These are phyloP conservation scores for Pomacea canaliculata DNA, from an alignment of 2,888 invertebrate species.

Conservation along the genomic window DNA sequence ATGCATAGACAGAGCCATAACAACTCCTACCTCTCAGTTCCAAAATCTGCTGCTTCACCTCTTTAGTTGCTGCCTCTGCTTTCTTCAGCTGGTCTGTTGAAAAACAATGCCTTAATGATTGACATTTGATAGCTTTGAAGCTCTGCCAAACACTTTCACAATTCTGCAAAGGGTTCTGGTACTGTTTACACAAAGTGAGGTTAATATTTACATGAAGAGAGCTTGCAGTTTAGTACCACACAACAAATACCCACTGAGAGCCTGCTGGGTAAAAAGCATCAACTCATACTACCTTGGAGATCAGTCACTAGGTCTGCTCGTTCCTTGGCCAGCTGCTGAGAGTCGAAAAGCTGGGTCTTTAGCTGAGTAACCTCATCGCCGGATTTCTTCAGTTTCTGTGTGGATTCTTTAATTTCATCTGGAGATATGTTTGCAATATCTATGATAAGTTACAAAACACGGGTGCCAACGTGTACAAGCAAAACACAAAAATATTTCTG, in stretches of 20 bases:
- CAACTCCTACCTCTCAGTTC: constrained; percentile 55
- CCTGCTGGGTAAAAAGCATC: too few species aligned
- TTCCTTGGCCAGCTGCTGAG: constrained; percentile 54
- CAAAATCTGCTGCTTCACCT: constrained; percentile 62
- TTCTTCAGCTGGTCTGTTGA: constrained; percentile 60
- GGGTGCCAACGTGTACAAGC: not conserved
- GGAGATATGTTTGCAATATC: constrained; percentile 21
- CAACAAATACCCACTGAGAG: too few species aligned
- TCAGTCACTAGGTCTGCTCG: constrained; percentile 57
- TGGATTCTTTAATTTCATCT: constrained; percentile 63
- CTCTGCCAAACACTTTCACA: too few species aligned
- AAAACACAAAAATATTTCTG: not conserved
- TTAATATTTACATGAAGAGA: too few species aligned
- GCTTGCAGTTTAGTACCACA: too few species aligned
- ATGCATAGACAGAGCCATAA: too few species aligned
- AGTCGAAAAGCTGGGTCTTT: constrained; percentile 56
- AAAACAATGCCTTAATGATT: not conserved
- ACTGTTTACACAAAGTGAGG: too few species aligned
- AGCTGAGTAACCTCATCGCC: constrained; percentile 58
- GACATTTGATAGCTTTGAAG: too few species aligned
- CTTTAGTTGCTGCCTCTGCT: constrained; percentile 59
- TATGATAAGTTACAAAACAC: not conserved
- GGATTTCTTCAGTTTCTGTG: constrained; percentile 54
- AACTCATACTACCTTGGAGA: constrained; percentile 52
- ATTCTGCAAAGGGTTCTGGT: too few species aligned